Evolutionary conservation across 2,113 vertebrate species (phyloP).

Genomic region (Gobiocypris rarus): DNA sequence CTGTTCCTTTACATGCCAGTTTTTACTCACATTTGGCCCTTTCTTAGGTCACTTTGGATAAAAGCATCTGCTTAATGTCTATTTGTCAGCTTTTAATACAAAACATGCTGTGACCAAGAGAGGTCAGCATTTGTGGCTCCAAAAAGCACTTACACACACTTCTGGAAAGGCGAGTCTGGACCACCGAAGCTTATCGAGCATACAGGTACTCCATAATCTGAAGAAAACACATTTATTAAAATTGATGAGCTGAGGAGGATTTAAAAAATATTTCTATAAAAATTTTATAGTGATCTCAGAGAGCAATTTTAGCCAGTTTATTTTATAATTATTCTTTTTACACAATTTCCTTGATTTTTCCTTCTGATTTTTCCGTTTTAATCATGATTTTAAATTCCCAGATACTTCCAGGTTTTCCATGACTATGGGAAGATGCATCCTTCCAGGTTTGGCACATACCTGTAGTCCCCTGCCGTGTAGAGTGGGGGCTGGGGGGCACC

Average conservation of each 20-base stretch:
- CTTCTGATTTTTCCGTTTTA: too few relatives aligned
- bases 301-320: too few relatives aligned
- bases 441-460: constrained; percentile 55
- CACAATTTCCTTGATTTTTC: too few relatives aligned
- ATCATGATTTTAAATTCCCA: neutral
- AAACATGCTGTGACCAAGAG: constrained; percentile 7
- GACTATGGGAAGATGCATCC: neutral
- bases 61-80: neutral
- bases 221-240: neutral
- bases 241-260: too few relatives aligned
- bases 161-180: constrained; percentile 58
- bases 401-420: neutral
- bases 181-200: constrained; percentile 52
- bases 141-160: constrained; percentile 61
- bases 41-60: neutral
- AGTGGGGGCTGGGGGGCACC: constrained; percentile 64
- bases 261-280: too few relatives aligned
- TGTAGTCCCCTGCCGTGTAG: constrained; percentile 41
- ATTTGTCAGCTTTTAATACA: neutral
- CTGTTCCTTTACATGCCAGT: neutral
- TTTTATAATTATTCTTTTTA: too few relatives aligned
- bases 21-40: neutral
- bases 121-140: constrained; percentile 5
- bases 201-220: constrained; percentile 57
- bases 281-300: too few relatives aligned